Percentiles rank a stretch among this genome's conserved stretches.
These are phyloP conservation scores for Melitaea athalia DNA, from an alignment of 2,888 invertebrate species.

Conservation along the genomic window DNA sequence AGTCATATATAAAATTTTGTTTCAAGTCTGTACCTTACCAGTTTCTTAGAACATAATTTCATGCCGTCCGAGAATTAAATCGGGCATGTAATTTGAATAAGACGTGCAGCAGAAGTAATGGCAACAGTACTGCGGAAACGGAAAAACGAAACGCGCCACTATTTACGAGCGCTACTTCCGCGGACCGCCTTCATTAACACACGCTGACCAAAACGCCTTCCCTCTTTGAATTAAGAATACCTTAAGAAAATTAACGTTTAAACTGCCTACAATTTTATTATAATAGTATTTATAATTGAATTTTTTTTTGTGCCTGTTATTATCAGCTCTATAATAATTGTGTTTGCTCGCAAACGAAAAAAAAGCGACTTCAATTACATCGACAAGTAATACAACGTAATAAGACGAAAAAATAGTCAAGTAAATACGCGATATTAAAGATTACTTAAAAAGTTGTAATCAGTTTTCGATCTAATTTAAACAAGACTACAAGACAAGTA, in stretches of 20 bases:
- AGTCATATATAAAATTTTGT: not conserved
- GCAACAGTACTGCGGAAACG: conserved; percentile 67
- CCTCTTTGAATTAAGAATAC: conserved; percentile 11
- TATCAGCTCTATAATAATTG: no score
- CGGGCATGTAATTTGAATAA: conserved; percentile 69
- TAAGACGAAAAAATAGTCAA: no score
- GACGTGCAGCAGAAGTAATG: conserved; percentile 73
- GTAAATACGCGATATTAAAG: no score
- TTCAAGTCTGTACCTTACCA: not conserved
- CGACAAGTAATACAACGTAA: no score
- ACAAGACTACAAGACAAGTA: no score
- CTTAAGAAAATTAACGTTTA: conserved; percentile 7
- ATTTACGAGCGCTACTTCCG: conserved; percentile 75
- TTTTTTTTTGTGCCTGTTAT: no score
- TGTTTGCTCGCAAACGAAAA: no score
- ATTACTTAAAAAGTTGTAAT: no score
- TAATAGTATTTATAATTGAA: not conserved
- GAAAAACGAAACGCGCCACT: conserved; percentile 75
- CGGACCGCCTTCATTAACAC: conserved; percentile 66
- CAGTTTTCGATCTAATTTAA: no score
- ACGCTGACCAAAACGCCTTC: conserved; percentile 49
- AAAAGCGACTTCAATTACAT: no score
- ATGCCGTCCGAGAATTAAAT: conserved; percentile 55
- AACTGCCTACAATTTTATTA: not conserved
- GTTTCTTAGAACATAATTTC: conserved; percentile 7